Conservation (phyloP, 92 coral and sea anemone species). For the Zoanthus sansibaricus region DNA sequence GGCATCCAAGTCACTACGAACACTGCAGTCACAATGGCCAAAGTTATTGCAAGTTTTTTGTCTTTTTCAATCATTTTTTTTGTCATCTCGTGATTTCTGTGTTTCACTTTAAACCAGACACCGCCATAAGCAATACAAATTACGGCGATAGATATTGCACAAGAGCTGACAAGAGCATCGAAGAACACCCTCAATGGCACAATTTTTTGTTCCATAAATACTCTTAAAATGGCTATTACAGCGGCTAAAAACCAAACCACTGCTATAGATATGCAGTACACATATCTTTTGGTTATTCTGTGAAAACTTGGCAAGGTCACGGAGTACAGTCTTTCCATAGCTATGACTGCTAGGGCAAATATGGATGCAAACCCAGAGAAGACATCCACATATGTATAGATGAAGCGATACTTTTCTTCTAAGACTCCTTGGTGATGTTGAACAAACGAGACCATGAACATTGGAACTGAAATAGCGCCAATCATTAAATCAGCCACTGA, state of each 20-base stretch:
- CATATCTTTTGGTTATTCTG: constrained; percentile 29
- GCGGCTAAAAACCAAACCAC: constrained; percentile 39
- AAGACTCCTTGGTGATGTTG: background rate
- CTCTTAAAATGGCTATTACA: constrained; percentile 11
- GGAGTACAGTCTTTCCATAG: constrained; percentile 37
- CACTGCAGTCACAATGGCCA: constrained; percentile 33
- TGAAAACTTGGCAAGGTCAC: constrained; percentile 45
- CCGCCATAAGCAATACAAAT: constrained; percentile 41
- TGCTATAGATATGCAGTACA: constrained; percentile 8
- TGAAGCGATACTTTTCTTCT: constrained; percentile 7
- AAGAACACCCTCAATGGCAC: background rate
- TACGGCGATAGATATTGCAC: constrained; percentile 1
- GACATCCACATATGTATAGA: constrained; percentile 44
- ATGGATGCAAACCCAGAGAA: constrained; percentile 46
- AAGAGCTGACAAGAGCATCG: constrained; percentile 20
- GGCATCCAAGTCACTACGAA: constrained; percentile 40
- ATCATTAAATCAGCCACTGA: constrained; percentile 49
- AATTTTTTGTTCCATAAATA: background rate
- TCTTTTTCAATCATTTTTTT: constrained; percentile 44
- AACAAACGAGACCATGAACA: constrained; percentile 20
- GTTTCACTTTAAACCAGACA: constrained; percentile 39
- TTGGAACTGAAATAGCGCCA: constrained; percentile 34
- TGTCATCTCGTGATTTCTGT: constrained; percentile 48
- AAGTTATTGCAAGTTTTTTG: constrained; percentile 43
- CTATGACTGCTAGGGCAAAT: constrained; percentile 39